A percentile compares a stretch with the other conserved stretches of the same genome.
phyloP scores from a whole-genome alignment of 2,797 vertebrate genomes.

The Cyprinella venusta region DNA sequence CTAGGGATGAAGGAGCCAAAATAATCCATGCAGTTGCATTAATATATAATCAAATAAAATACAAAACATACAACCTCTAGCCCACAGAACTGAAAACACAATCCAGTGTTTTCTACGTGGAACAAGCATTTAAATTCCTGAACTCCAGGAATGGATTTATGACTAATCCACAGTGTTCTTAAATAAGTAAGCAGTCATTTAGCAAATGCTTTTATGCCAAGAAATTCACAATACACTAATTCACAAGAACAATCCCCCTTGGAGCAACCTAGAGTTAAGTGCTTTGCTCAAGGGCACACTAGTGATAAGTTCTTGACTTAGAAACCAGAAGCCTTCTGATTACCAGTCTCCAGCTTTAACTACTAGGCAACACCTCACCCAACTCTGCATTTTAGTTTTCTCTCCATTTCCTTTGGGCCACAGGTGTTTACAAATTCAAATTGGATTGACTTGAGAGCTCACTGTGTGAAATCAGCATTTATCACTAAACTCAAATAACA shows the following conservation, averaged over 20 bases:
- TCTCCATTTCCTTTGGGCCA: conserved; percentile 57
- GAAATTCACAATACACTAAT: conserved; percentile 14
- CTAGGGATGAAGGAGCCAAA: neutral
- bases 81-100: neutral
- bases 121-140: neutral
- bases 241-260: neutral
- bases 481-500: conserved; percentile 60
- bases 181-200: neutral
- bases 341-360: conserved; percentile 35
- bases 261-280: conserved; percentile 11
- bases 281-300: conserved; percentile 11
- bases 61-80: neutral
- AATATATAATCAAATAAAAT: conserved; percentile 3
- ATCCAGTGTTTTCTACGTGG: neutral
- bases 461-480: conserved; percentile 65
- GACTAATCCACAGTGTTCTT: conserved; percentile 9
- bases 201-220: conserved; percentile 7
- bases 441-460: conserved; percentile 65
- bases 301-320: conserved; percentile 6
- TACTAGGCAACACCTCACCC: conserved; percentile 49
- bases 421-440: conserved; percentile 67
- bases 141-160: neutral
- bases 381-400: conserved; percentile 39
- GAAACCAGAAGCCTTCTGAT: conserved; percentile 11
- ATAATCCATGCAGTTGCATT: neutral